These are phyloP conservation scores for Cenopis cana DNA, from an alignment of 2,888 invertebrate species.

Conservation along the genomic window DNA sequence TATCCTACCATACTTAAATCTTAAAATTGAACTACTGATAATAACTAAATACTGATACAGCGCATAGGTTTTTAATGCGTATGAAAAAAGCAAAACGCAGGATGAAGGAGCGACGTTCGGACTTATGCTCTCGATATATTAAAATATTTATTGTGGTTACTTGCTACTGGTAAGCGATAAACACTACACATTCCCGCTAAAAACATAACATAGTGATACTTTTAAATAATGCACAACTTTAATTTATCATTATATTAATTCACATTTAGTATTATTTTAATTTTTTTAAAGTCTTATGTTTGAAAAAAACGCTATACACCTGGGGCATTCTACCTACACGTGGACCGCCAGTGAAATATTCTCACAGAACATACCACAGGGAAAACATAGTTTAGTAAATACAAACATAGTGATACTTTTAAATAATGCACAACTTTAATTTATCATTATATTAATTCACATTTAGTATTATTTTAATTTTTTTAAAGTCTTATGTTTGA, in stretches of 20 bases:
- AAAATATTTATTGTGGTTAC: slow-evolving; percentile 90
- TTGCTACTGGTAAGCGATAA: slow-evolving; percentile 89
- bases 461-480: too few species aligned
- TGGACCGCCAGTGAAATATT: too few species aligned
- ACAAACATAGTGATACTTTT: background rate
- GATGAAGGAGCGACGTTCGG: slow-evolving; percentile 69
- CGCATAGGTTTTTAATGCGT: background rate
- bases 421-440: background rate
- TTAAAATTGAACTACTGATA: background rate
- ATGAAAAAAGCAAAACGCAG: slow-evolving; percentile 44
- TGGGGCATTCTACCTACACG: background rate
- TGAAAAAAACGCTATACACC: too few species aligned
- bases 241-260: background rate
- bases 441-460: background rate
- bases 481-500: too few species aligned
- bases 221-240: background rate
- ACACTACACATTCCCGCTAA: slow-evolving; percentile 3
- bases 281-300: too few species aligned
- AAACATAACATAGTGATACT: background rate
- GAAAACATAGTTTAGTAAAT: too few species aligned
- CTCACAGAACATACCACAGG: too few species aligned
- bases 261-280: too few species aligned
- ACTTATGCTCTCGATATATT: slow-evolving; percentile 86
- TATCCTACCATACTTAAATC: background rate
- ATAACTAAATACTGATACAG: slow-evolving; percentile 12